A percentile compares a stretch with the other conserved stretches of the same genome.
Conservation (phyloP, 2,113 vertebrate species). For the Irena cyanogastra region DNA sequence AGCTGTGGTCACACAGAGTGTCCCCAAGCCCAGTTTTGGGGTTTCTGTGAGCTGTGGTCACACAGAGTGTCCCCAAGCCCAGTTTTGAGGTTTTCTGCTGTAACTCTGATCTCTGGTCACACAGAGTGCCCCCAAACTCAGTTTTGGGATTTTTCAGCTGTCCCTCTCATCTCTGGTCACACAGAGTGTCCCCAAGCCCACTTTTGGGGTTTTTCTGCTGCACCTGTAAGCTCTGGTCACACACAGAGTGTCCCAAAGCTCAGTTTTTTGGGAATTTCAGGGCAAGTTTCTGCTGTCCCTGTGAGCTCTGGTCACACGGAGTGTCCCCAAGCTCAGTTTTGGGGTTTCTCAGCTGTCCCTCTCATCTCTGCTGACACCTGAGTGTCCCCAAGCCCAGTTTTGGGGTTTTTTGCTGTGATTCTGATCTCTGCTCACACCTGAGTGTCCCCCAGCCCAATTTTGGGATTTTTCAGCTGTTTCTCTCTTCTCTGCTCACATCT, state of each 20-base stretch:
- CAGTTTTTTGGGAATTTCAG: not conserved
- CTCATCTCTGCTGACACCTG: not conserved
- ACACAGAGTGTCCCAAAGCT: not conserved
- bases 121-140: not conserved
- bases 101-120: not conserved
- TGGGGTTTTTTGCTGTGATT: not conserved
- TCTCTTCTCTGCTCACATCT: not conserved
- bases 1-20: not conserved
- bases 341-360: fast-evolving
- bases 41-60: not conserved
- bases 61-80: not conserved
- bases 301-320: not conserved
- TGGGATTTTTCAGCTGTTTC: not conserved
- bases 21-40: too few species aligned
- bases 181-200: not conserved
- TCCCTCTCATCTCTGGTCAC: too few species aligned
- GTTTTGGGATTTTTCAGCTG: not conserved
- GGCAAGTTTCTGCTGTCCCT: not conserved
- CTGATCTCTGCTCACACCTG: not conserved
- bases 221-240: fast-evolving
- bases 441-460: not conserved
- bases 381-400: not conserved
- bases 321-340: not conserved
- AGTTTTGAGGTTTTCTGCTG: too few species aligned
- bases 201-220: not conserved